These are phyloP conservation scores for Mystacornis crossleyi DNA, from an alignment of 2,113 vertebrate genomes.

Conservation along the genomic window DNA sequence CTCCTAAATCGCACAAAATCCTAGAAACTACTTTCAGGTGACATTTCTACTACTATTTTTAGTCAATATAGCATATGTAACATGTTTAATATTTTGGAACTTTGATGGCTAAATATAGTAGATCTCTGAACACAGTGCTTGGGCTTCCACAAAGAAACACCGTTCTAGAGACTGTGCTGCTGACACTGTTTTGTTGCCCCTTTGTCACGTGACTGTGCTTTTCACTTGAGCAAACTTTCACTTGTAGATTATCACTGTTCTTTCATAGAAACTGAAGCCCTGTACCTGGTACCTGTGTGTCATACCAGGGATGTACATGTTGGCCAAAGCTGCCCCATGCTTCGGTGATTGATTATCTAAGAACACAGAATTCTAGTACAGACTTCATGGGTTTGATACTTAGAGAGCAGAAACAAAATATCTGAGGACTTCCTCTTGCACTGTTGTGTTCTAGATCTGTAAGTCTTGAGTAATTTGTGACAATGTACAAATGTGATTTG, in stretches of 20 bases:
- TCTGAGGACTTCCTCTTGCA: not conserved
- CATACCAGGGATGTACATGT: not conserved
- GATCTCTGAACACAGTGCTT: slow-evolving; percentile 33
- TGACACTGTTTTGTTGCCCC: not conserved
- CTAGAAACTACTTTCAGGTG: slow-evolving; percentile 66
- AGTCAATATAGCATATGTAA: slow-evolving; percentile 37
- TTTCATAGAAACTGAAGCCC: not conserved
- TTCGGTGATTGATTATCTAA: not conserved
- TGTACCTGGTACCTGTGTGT: not conserved
- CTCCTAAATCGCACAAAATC: slow-evolving; percentile 56
- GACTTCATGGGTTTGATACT: not conserved
- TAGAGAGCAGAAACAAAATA: not conserved
- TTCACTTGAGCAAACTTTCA: not conserved
- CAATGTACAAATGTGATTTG: not conserved
- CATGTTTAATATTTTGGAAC: slow-evolving; percentile 16
- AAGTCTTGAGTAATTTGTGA: not conserved
- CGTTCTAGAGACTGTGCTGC: not conserved
- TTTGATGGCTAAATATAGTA: not conserved
- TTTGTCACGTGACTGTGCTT: not conserved
- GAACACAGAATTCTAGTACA: not conserved
- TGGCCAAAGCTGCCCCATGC: not conserved
- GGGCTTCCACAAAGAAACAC: slow-evolving; percentile 46
- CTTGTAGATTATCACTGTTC: not conserved
- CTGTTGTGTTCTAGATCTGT: not conserved
- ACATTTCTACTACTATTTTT: slow-evolving; percentile 63